Conservation (phyloP, 2,797 vertebrate genomes). For the Uromys caudimaculatus region DNA sequence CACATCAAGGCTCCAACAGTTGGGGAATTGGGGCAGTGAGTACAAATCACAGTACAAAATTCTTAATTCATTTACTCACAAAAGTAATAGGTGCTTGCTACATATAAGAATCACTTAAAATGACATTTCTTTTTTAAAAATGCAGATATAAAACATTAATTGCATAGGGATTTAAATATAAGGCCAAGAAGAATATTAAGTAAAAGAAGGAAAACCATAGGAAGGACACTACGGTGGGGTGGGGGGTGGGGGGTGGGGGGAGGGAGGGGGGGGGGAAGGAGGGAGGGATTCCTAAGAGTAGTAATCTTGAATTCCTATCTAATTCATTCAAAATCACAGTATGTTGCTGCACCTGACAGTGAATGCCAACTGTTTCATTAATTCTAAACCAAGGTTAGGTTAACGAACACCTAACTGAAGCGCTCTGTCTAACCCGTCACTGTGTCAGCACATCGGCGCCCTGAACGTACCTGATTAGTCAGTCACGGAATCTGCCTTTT, state of each 20-base stretch:
- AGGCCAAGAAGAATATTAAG: slow-evolving; percentile 89
- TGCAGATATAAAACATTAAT: slow-evolving; percentile 88
- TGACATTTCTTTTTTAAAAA: slow-evolving; percentile 85
- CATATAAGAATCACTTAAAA: slow-evolving; percentile 84
- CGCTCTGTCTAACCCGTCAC: slow-evolving; percentile 87
- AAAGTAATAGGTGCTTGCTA: slow-evolving; percentile 86
- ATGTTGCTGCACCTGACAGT: slow-evolving; percentile 89
- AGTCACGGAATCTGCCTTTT: slow-evolving; percentile 86
- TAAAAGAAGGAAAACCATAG: slow-evolving; percentile 85
- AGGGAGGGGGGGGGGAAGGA: slow-evolving; percentile 81
- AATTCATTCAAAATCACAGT: slow-evolving; percentile 90
- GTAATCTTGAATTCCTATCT: slow-evolving; percentile 84
- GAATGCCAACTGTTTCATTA: slow-evolving; percentile 85
- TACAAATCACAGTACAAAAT: slow-evolving; percentile 88
- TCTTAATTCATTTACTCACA: slow-evolving; percentile 85
- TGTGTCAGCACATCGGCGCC: slow-evolving; percentile 88
- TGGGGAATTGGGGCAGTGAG: slow-evolving; percentile 84
- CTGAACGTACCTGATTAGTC: slow-evolving; percentile 89
- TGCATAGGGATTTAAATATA: slow-evolving; percentile 92
- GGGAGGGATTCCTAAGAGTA: slow-evolving; percentile 80
- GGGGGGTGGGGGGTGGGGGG: no score
- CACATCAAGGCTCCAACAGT: slow-evolving; percentile 61
- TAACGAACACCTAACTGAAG: slow-evolving; percentile 85
- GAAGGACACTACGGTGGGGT: slow-evolving; percentile 88
- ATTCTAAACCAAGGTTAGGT: slow-evolving; percentile 85